Evolutionary conservation across 2,797 vertebrate genomes (phyloP).

Genomic region (Eulemur rubriventer): DNA sequence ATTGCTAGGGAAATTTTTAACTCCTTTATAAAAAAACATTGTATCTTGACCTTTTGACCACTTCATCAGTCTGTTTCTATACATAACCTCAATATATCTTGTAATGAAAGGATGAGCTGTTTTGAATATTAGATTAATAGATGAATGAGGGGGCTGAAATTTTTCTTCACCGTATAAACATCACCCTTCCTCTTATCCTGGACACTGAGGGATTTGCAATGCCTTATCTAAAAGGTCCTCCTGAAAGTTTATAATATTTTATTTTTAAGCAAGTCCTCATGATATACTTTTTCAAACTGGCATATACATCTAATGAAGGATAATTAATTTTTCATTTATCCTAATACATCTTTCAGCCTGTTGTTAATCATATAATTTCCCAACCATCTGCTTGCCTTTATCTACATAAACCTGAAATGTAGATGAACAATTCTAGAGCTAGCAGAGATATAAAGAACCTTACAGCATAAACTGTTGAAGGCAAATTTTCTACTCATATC

Average conservation of each 20-base stretch:
- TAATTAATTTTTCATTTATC: background rate
- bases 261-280: background rate
- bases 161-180: background rate
- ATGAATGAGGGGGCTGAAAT: rapidly evolving
- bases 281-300: background rate
- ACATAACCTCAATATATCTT: background rate
- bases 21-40: background rate
- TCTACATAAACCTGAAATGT: background rate
- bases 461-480: background rate
- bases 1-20: background rate
- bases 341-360: background rate
- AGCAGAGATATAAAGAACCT: background rate
- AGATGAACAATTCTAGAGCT: background rate
- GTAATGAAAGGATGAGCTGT: background rate
- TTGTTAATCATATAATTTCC: background rate
- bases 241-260: background rate
- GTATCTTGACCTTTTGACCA: background rate
- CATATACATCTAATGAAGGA: background rate
- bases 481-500: background rate
- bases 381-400: background rate
- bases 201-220: background rate
- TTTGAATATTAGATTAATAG: background rate
- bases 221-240: background rate
- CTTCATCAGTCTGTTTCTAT: background rate
- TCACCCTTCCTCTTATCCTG: background rate